phyloP scores from a whole-genome alignment of 2,797 vertebrate genomes.

The Lepidocolaptes lacrymiger region DNA sequence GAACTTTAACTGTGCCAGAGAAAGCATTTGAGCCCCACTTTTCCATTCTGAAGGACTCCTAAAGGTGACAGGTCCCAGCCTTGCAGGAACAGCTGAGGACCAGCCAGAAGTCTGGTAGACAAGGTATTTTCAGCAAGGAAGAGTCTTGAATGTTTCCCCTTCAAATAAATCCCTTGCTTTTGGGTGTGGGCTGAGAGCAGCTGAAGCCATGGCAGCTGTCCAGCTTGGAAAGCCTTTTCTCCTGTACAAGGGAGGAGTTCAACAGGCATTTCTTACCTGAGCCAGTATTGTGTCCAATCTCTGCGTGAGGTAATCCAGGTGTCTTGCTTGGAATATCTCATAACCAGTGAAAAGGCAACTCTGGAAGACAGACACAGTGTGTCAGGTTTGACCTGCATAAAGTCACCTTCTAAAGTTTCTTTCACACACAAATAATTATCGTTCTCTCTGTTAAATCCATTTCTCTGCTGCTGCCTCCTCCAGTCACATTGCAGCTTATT shows the following conservation, averaged over 20 bases:
- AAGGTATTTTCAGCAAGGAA: background rate
- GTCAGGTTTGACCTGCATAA: background rate
- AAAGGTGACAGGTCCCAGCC: background rate
- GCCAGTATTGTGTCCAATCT: conserved; percentile 1
- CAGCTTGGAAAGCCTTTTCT: background rate
- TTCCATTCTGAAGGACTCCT: background rate
- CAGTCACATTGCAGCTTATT: background rate
- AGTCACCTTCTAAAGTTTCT: background rate
- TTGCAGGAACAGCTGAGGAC: background rate
- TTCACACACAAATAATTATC: background rate
- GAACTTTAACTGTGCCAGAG: background rate
- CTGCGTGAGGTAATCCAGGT: background rate
- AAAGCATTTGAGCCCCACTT: background rate
- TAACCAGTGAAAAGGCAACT: background rate
- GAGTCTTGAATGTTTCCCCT: background rate
- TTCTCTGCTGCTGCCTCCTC: background rate
- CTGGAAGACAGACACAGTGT: background rate
- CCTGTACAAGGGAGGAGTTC: background rate
- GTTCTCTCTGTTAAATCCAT: background rate
- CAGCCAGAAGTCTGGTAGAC: background rate
- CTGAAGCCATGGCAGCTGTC: background rate
- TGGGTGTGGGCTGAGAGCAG: background rate
- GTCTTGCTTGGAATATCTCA: background rate
- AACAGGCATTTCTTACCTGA: conserved; percentile 18
- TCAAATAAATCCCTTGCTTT: background rate